Percentiles rank a stretch among this genome's conserved stretches.
Conservation (phyloP, 2,797 vertebrate genomes). For the Stomatorhinus walkeri region DNA sequence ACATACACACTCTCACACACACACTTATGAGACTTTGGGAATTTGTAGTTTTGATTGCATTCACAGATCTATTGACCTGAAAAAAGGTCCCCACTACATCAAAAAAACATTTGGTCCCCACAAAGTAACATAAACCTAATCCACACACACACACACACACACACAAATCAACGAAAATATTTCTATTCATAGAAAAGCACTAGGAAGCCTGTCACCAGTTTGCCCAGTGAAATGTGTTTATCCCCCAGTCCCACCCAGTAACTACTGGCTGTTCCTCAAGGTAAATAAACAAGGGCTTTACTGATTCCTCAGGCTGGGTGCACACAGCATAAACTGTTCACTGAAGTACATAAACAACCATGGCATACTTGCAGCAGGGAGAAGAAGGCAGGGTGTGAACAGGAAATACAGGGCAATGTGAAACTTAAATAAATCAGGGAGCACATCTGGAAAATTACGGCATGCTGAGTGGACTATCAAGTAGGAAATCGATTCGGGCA, state of each 20-base stretch:
- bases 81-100: too few species aligned
- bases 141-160: neutral
- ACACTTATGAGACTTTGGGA: neutral
- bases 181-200: constrained; percentile 13
- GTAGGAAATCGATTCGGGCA: neutral
- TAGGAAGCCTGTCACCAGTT: neutral
- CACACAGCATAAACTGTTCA: constrained; percentile 66
- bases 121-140: neutral
- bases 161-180: constrained; percentile 8
- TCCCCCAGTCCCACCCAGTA: constrained; percentile 33
- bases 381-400: neutral
- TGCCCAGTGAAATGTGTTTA: constrained; percentile 11
- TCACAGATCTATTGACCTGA: too few species aligned
- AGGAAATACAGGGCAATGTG: neutral
- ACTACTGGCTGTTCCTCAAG: constrained; percentile 19
- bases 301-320: constrained; percentile 59
- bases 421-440: neutral
- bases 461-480: neutral
- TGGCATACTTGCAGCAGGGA: constrained; percentile 21
- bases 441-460: neutral
- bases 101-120: neutral
- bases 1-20: too few species aligned
- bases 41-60: too few species aligned
- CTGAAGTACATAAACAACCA: constrained; percentile 63
- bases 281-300: constrained; percentile 64